Evolutionary conservation across 2,113 vertebrate species (phyloP).

Genomic region (human (Homo sapiens)): DNA sequence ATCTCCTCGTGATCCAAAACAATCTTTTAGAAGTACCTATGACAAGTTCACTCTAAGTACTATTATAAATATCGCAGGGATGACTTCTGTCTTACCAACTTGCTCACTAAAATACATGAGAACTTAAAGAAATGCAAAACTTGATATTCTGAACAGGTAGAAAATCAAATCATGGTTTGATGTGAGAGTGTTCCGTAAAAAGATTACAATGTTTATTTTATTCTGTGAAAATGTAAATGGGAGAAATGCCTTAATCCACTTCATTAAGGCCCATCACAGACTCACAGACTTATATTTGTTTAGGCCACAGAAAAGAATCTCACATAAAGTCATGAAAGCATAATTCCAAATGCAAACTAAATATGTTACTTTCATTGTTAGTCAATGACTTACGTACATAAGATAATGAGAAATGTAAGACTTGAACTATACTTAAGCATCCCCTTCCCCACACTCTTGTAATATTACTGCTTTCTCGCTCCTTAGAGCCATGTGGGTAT

Average conservation of each 20-base stretch:
- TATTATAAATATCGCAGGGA: slow-evolving; percentile 76
- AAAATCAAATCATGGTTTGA: slow-evolving; percentile 67
- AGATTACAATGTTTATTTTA: slow-evolving; percentile 53
- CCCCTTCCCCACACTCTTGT: neutral
- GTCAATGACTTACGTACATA: slow-evolving; percentile 10
- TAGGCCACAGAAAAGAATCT: neutral
- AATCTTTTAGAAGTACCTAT: slow-evolving; percentile 66
- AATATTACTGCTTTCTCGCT: neutral
- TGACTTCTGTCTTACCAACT: slow-evolving; percentile 69
- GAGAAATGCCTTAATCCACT: slow-evolving; percentile 45
- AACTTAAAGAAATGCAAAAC: slow-evolving; percentile 64
- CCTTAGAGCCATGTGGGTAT: neutral
- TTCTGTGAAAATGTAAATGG: slow-evolving; percentile 50
- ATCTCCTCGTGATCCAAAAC: slow-evolving; percentile 69
- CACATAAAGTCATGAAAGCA: slow-evolving; percentile 24
- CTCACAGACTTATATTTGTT: slow-evolving; percentile 45
- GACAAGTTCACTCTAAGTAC: slow-evolving; percentile 63
- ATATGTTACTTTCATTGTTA: neutral
- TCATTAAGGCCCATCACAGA: slow-evolving; percentile 34
- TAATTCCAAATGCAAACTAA: slow-evolving; percentile 48
- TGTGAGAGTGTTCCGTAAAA: slow-evolving; percentile 56
- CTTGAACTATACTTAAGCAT: neutral
- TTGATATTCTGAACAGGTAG: slow-evolving; percentile 63
- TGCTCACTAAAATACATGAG: slow-evolving; percentile 61
- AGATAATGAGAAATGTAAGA: neutral